These are phyloP conservation scores for Cryptoleucopteryx plumbea DNA, from an alignment of 2,113 vertebrate species.

Conservation along the genomic window DNA sequence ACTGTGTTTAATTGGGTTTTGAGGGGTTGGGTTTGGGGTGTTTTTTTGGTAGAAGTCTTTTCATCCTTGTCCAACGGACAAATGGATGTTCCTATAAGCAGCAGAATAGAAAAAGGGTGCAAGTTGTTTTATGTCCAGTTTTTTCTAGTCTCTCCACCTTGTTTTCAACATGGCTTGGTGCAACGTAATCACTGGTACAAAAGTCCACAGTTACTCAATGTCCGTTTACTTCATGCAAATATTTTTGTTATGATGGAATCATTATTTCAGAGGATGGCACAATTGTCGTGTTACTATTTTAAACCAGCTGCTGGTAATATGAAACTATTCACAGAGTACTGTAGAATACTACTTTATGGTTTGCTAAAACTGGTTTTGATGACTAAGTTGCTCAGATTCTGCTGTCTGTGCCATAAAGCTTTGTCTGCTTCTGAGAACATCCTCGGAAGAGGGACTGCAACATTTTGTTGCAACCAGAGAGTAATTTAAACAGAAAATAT, in stretches of 20 bases:
- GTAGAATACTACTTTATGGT: not conserved
- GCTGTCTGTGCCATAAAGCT: not conserved
- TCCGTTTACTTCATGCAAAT: conserved; percentile 26
- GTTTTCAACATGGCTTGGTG: not conserved
- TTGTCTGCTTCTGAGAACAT: not conserved
- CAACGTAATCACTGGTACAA: not conserved
- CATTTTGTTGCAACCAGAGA: not conserved
- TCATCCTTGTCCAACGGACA: not conserved
- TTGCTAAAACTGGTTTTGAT: conserved; percentile 13
- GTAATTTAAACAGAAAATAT: not conserved
- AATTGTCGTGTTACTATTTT: conserved; percentile 47
- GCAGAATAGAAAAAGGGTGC: not conserved
- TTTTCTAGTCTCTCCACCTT: not conserved
- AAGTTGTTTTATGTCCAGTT: not conserved
- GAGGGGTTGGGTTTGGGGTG: not conserved
- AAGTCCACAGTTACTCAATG: conserved; percentile 42
- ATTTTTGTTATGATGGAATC: conserved; percentile 28
- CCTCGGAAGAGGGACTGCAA: not conserved
- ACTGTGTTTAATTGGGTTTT: not conserved
- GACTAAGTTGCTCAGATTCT: not conserved
- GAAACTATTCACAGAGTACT: not conserved
- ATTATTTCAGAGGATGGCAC: conserved; percentile 8
- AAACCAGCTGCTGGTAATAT: not conserved
- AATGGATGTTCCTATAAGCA: not conserved
- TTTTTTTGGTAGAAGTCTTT: not conserved